Percentiles rank a stretch among this genome's conserved stretches.
These are phyloP conservation scores for Sesia apiformis DNA, from an alignment of 2,888 invertebrate species.

Conservation along the genomic window DNA sequence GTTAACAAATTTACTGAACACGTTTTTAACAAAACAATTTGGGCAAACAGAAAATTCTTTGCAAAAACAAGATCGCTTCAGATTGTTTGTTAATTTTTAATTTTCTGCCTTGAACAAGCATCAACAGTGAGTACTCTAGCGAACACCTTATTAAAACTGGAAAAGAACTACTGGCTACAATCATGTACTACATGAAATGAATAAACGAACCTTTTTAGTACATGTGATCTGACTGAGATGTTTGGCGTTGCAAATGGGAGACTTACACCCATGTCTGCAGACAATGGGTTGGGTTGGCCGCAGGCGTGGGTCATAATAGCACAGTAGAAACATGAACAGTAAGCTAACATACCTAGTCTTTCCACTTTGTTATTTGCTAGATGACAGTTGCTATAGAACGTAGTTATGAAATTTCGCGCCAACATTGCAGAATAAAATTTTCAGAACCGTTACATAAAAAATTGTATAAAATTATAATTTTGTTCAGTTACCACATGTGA, in stretches of 20 bases:
- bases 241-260: slow-evolving; percentile 12
- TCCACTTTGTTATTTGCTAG: too few relatives aligned
- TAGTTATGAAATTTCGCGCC: too few relatives aligned
- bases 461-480: too few relatives aligned
- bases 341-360: too few relatives aligned
- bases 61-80: slow-evolving; percentile 34
- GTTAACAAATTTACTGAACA: neutral
- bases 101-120: slow-evolving; percentile 54
- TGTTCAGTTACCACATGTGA: too few relatives aligned
- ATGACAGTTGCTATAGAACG: too few relatives aligned
- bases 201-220: slow-evolving; percentile 5
- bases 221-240: slow-evolving; percentile 28
- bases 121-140: slow-evolving; percentile 45
- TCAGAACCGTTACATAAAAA: too few relatives aligned
- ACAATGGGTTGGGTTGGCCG: slow-evolving; percentile 31
- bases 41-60: slow-evolving; percentile 31
- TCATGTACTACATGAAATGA: slow-evolving; percentile 21
- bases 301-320: slow-evolving; percentile 42
- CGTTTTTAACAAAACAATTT: slow-evolving; percentile 17
- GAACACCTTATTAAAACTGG: slow-evolving; percentile 35
- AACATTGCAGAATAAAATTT: too few relatives aligned
- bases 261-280: slow-evolving; percentile 25
- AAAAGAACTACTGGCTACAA: slow-evolving; percentile 35
- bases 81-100: slow-evolving; percentile 46
- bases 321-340: neutral